phyloP scores from a whole-genome alignment of 2,797 vertebrate genomes.

The Mastacembelus armatus region DNA sequence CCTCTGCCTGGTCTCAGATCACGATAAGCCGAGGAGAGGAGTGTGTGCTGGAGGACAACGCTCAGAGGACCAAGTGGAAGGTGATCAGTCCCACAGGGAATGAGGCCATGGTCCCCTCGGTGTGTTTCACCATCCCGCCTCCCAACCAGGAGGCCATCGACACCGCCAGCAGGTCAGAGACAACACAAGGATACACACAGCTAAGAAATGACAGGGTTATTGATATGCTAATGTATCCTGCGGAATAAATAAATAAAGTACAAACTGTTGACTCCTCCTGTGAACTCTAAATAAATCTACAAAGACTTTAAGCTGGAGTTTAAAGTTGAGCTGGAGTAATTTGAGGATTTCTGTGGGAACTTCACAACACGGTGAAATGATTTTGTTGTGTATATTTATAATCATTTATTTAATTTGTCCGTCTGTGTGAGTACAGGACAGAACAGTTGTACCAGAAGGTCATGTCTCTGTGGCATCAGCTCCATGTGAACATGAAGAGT shows the following conservation, averaged over 20 bases:
- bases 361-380: too few relatives aligned
- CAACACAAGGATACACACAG: too few relatives aligned
- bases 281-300: not conserved
- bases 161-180: slow-evolving; percentile 89
- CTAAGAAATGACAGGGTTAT: too few relatives aligned
- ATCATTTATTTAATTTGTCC: not conserved
- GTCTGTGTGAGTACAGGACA: slow-evolving; percentile 78
- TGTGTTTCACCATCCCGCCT: slow-evolving; percentile 94
- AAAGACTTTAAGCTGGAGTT: too few relatives aligned
- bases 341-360: not conserved
- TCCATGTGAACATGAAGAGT: slow-evolving; percentile 97
- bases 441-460: slow-evolving; percentile 98
- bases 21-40: slow-evolving; percentile 95
- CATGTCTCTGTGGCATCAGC: slow-evolving; percentile 97
- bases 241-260: too few relatives aligned
- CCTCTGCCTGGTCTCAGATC: slow-evolving; percentile 84
- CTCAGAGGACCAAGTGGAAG: slow-evolving; percentile 98
- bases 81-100: slow-evolving; percentile 98
- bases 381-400: not conserved
- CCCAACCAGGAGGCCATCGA: slow-evolving; percentile 95
- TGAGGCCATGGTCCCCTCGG: slow-evolving; percentile 98
- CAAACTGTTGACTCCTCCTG: too few relatives aligned
- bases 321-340: too few relatives aligned
- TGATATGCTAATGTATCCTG: too few relatives aligned
- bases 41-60: slow-evolving; percentile 97